Conservation (phyloP, 2,797 vertebrate species). For the Periparus ater region DNA sequence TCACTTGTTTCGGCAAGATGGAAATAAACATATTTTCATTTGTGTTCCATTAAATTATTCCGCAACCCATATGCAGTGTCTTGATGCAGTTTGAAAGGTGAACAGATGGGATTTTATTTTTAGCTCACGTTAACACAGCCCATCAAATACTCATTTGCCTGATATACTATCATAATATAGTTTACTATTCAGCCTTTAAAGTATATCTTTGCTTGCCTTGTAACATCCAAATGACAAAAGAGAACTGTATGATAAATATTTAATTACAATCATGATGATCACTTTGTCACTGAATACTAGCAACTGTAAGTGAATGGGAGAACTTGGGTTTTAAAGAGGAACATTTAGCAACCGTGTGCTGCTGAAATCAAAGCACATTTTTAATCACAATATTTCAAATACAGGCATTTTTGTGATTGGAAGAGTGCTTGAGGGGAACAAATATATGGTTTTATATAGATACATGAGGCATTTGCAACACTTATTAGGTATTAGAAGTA, state of each 20-base stretch:
- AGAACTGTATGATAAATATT: slow-evolving; percentile 62
- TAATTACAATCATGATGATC: slow-evolving; percentile 53
- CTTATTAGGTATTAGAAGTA: not conserved
- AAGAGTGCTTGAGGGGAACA: not conserved
- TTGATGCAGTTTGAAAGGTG: slow-evolving; percentile 78
- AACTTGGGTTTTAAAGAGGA: not conserved
- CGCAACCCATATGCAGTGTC: slow-evolving; percentile 64
- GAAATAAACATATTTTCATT: slow-evolving; percentile 71
- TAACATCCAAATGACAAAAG: slow-evolving; percentile 65
- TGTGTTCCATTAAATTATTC: slow-evolving; percentile 70
- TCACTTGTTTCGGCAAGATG: slow-evolving; percentile 35
- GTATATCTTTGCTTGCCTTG: slow-evolving; percentile 46
- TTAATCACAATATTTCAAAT: not conserved
- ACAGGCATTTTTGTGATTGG: not conserved
- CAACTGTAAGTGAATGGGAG: slow-evolving; percentile 21
- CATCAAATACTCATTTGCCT: slow-evolving; percentile 79
- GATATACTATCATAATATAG: slow-evolving; percentile 71
- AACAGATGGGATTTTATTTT: slow-evolving; percentile 87
- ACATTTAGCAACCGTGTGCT: not conserved
- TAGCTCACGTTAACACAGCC: slow-evolving; percentile 80
- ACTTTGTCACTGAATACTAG: slow-evolving; percentile 24
- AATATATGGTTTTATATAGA: not conserved
- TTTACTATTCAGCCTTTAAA: slow-evolving; percentile 65
- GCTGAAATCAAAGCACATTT: not conserved
- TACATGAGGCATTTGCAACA: not conserved